Percentiles rank a stretch among this genome's conserved stretches.
Evolutionary conservation across 2,797 vertebrate genomes (phyloP).

Genomic region (Peromyscus eremicus): DNA sequence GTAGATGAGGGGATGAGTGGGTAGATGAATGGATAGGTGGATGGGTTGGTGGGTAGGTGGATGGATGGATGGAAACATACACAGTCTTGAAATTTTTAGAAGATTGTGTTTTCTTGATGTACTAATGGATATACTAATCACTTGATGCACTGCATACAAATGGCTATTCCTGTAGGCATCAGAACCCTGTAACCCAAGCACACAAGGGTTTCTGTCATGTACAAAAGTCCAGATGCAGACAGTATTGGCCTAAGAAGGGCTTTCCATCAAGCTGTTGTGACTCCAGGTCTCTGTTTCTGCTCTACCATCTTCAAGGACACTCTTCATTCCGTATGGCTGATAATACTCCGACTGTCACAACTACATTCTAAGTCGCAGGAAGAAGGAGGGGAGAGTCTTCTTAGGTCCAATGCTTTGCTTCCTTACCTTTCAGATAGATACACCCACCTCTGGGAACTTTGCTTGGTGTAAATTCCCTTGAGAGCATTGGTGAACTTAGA

Average conservation of each 20-base stretch:
- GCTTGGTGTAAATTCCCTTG: neutral
- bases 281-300: constrained; percentile 7
- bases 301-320: neutral
- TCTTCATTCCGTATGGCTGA: neutral
- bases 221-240: neutral
- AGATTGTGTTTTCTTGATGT: neutral
- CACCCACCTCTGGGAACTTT: neutral
- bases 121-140: neutral
- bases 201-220: neutral
- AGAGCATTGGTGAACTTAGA: neutral
- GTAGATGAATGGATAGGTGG: neutral
- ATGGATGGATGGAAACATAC: neutral
- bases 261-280: neutral
- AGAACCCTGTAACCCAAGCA: neutral
- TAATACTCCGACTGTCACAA: neutral
- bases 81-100: neutral
- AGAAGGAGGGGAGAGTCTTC: neutral
- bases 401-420: neutral
- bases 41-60: neutral
- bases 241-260: neutral
- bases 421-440: neutral
- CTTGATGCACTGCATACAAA: neutral
- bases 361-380: neutral
- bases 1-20: neutral
- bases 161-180: neutral